phyloP scores from a whole-genome alignment of 2,888 invertebrate species.

The Amblyteles armatorius region DNA sequence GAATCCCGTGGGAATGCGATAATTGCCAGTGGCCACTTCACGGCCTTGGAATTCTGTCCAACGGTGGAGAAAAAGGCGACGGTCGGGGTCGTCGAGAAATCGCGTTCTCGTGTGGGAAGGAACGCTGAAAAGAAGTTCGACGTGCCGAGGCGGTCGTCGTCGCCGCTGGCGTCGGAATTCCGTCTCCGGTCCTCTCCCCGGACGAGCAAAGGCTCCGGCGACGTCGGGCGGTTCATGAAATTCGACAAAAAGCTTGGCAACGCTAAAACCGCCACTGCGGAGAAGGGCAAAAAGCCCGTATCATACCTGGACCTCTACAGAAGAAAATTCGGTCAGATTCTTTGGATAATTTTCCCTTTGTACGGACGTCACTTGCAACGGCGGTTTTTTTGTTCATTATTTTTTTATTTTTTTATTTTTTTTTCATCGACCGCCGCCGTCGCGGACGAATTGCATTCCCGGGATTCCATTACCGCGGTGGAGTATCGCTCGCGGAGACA shows the following conservation, averaged over 20 bases:
- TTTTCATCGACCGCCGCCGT: conserved; percentile 19
- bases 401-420: not conserved
- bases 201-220: conserved; percentile 49
- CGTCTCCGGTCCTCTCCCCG: conserved; percentile 46
- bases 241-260: conserved; percentile 75
- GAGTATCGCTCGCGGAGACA: conserved; percentile 34
- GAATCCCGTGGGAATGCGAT: conserved; percentile 72
- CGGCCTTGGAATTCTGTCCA: conserved; percentile 42
- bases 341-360: conserved; percentile 61
- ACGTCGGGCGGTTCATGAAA: conserved; percentile 64
- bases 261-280: conserved; percentile 54
- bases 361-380: conserved; percentile 28
- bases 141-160: conserved; percentile 52
- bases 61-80: conserved; percentile 54
- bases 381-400: not conserved
- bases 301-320: conserved; percentile 77
- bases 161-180: conserved; percentile 57
- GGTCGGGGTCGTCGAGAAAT: conserved; percentile 30
- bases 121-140: conserved; percentile 56
- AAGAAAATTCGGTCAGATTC: conserved; percentile 72
- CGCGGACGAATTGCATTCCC: conserved; percentile 59
- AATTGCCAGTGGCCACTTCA: conserved; percentile 72
- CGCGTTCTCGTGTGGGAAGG: conserved; percentile 52
- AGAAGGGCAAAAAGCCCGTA: conserved; percentile 67
- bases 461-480: conserved; percentile 44